Evolutionary conservation across 2,113 vertebrate species (phyloP), one percentile per base, ranked within the genome.

Genomic region (Nycticebus coucang): DNA sequence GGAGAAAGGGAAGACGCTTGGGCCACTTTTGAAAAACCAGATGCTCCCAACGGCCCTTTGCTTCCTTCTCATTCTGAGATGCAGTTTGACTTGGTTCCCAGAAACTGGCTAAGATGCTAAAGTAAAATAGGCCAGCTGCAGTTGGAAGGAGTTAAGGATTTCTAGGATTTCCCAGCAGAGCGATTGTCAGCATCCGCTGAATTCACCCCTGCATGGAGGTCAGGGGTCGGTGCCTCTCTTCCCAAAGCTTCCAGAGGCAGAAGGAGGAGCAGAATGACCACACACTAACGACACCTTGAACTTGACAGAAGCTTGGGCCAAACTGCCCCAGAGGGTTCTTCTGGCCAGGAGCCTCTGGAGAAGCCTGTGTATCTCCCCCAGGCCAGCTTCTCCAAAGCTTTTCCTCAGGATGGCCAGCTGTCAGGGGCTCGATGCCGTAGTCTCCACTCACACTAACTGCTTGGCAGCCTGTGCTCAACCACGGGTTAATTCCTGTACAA

Each of bases 401-500:
- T 35, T 12, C 45, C 45, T 33, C 1, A 0, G 45, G 26, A 22
- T 22, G 2, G 17, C 82, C 89, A 57, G 69, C 41, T 45, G 35
- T 9, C 53, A n/a, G 11, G 50, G n/a, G 53, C 41, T 5, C 17
- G 0, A 21, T 3, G 2, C 55, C 15, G 77, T 62, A 26, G 53
- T 22, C 91, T 68, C 89, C 0, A 33, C 57, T 83, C 91, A 35
- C 17, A 4, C 60, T 64, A 93, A 94, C 91, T 50, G 50, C 77
- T 96, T 82, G 77, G 81, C 97, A 93, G 93, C 35, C 30, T 1
- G 45, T 82, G 62, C 96, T 93, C 96, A 89, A 96, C 9, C 45
- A 90, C 5, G 53, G 97, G 87, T 97, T 96, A 97, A 69, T 96
- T 97, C 92, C 72, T 64, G 95, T 95, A 92, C 93, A 72, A 96